Percentiles rank a stretch among this genome's conserved stretches.
These are phyloP conservation scores for Synodontis membranacea DNA, from an alignment of 2,113 vertebrate genomes.

Conservation along the genomic window DNA sequence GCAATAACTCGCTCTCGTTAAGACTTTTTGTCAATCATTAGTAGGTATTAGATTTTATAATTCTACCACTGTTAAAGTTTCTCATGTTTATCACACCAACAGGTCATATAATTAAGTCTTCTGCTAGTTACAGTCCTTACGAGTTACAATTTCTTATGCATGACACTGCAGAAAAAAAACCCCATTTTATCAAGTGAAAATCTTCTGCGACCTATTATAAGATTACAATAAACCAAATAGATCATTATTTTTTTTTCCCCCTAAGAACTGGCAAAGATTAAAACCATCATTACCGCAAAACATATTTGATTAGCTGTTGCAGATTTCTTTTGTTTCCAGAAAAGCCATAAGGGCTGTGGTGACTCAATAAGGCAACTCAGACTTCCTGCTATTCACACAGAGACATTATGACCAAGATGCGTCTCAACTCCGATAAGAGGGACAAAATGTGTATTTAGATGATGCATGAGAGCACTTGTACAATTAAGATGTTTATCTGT, in stretches of 20 bases:
- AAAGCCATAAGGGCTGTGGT: neutral
- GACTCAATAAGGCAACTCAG: constrained; percentile 15
- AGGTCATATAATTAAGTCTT: neutral
- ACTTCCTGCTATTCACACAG: constrained; percentile 36
- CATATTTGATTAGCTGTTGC: neutral
- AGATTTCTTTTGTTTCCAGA: neutral
- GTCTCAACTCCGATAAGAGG: constrained; percentile 14
- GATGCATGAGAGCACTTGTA: neutral
- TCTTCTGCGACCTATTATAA: neutral
- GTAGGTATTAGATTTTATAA: neutral
- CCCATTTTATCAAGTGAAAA: neutral
- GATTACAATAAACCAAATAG: neutral
- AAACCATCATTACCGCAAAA: neutral
- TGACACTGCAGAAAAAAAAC: neutral
- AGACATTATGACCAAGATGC: neutral
- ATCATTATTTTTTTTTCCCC: no score
- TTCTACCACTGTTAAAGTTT: neutral
- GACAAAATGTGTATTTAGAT: neutral
- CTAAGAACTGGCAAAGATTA: no score
- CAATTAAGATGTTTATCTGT: constrained; percentile 22
- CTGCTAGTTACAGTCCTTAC: neutral
- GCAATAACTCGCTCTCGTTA: neutral
- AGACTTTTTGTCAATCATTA: neutral
- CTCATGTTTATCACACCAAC: constrained; percentile 1
- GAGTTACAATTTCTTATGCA: neutral